phyloP scores from a whole-genome alignment of 1,140 invertebrate genomes.

The Streblospio benedicti region DNA sequence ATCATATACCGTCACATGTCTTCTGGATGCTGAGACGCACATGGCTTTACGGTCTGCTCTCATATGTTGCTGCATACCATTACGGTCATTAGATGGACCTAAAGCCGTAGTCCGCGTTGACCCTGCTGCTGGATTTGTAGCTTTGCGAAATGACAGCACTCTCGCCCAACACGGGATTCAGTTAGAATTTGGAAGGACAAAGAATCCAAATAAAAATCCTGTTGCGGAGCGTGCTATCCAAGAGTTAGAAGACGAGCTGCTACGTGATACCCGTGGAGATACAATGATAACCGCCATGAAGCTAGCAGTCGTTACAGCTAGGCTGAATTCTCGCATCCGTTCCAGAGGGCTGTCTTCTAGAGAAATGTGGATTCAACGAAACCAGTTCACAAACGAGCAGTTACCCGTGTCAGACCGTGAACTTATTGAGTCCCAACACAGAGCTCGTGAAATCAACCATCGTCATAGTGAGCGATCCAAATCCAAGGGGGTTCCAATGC shows the following conservation, averaged over 20 bases:
- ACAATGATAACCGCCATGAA: too few species aligned
- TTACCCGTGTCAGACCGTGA: too few species aligned
- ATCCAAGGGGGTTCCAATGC: too few species aligned
- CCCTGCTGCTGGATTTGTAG: slow-evolving; percentile 19
- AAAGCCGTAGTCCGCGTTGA: slow-evolving; percentile 17
- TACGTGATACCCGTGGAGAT: not conserved
- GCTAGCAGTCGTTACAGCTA: too few species aligned
- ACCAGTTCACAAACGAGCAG: too few species aligned
- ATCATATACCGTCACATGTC: not conserved
- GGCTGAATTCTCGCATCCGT: not conserved
- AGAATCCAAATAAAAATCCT: slow-evolving; percentile 23
- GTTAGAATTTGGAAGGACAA: slow-evolving; percentile 17
- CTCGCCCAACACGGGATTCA: slow-evolving; percentile 10
- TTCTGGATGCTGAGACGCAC: not conserved
- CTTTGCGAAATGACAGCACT: slow-evolving; percentile 15
- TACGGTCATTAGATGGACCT: slow-evolving; percentile 15
- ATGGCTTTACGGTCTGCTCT: not conserved
- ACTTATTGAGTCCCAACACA: too few species aligned
- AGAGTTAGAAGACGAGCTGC: not conserved
- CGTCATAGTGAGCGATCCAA: too few species aligned
- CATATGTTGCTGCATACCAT: not conserved
- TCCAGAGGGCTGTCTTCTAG: not conserved
- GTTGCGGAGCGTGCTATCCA: slow-evolving; percentile 19
- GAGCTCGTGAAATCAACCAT: too few species aligned
- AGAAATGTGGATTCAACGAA: too few species aligned